Evolutionary conservation across 2,113 vertebrate species (phyloP).

Genomic region (Albula glossodonta): DNA sequence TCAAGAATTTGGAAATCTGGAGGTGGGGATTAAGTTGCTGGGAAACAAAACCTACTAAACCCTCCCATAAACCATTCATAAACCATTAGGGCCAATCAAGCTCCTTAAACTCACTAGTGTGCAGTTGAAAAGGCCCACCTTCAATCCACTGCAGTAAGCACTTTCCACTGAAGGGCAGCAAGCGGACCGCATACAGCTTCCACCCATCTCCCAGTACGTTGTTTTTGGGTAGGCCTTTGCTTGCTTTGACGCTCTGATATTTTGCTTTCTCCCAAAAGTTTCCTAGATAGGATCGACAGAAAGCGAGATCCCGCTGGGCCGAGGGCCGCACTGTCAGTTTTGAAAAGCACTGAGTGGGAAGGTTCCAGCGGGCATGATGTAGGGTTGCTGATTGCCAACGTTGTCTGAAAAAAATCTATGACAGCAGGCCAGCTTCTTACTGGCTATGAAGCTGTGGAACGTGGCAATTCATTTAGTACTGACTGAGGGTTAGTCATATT

Average conservation of each 20-base stretch:
- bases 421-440: background rate
- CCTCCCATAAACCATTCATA: background rate
- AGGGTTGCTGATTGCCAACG: background rate
- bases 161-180: background rate
- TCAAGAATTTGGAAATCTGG: background rate
- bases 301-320: too few relatives aligned
- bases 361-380: background rate
- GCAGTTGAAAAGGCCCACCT: background rate
- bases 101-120: background rate
- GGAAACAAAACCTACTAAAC: background rate
- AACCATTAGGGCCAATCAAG: background rate
- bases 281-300: too few relatives aligned
- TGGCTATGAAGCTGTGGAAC: background rate
- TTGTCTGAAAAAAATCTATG: background rate
- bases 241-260: too few relatives aligned
- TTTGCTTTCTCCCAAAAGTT: too few relatives aligned
- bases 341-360: background rate
- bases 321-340: too few relatives aligned
- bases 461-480: background rate
- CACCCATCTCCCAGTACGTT: background rate
- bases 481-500: too few relatives aligned
- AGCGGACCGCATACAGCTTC: background rate
- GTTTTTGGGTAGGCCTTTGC: background rate
- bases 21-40: background rate
- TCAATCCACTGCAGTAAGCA: background rate